Percentiles rank a stretch among this genome's conserved stretches.
phyloP scores from a whole-genome alignment of 2,797 vertebrate genomes.

The Pantherophis vulpinus region DNA sequence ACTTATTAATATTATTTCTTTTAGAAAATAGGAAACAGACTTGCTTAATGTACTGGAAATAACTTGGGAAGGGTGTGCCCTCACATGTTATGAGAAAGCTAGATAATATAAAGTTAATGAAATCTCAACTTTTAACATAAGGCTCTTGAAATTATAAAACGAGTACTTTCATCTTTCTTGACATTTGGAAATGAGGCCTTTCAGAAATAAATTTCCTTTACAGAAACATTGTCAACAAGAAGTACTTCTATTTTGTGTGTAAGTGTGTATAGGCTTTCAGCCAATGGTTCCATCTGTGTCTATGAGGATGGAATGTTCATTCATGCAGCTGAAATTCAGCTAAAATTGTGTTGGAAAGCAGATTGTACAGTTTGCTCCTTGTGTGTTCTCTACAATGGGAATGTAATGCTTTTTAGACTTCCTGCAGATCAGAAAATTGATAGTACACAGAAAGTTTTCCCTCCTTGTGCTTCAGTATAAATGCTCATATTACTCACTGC shows the following conservation, averaged over 20 bases:
- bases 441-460: background rate
- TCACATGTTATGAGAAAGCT: background rate
- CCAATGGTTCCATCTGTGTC: background rate
- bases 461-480: background rate
- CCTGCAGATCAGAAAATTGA: background rate
- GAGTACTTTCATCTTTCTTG: background rate
- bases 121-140: background rate
- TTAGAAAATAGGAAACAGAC: background rate
- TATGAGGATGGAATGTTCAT: background rate
- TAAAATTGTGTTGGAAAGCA: background rate
- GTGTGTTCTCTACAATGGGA: background rate
- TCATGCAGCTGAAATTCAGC: background rate
- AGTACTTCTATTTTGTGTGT: background rate
- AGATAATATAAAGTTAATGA: background rate
- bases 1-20: background rate
- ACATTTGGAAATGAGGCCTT: background rate
- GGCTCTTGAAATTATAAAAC: background rate
- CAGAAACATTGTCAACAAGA: background rate
- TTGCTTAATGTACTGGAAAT: background rate
- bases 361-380: background rate
- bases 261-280: background rate
- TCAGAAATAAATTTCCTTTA: background rate
- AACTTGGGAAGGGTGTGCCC: background rate
- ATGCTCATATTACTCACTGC: fast-evolving
- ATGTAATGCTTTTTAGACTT: background rate